Percentiles rank a stretch among this genome's conserved stretches.
phyloP scores from a whole-genome alignment of 2,113 vertebrate species.

The Camelus dromedarius region DNA sequence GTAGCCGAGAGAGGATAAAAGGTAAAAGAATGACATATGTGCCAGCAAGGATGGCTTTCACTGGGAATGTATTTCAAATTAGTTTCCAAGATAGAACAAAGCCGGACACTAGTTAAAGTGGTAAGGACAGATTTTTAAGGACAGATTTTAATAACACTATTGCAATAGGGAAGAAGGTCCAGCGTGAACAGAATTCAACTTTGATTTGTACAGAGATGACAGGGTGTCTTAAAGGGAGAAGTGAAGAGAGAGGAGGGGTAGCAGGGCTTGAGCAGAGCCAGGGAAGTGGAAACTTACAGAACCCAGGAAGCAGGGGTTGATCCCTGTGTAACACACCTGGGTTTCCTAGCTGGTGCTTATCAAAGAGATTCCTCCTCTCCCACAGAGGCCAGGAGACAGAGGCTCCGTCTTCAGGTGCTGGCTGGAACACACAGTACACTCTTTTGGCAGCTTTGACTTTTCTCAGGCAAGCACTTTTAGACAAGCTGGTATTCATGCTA shows the following conservation, averaged over 20 bases:
- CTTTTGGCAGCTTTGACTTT: not conserved
- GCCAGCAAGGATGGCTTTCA: not conserved
- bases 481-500: not conserved
- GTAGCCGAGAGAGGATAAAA: not conserved
- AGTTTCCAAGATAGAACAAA: not conserved
- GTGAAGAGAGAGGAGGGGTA: not conserved
- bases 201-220: not conserved
- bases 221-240: not conserved
- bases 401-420: not conserved
- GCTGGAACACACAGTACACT: not conserved
- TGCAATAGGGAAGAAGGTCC: not conserved
- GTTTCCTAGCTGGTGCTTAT: not conserved
- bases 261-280: not conserved
- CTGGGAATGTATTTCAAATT: not conserved
- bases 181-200: not conserved
- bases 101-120: not conserved
- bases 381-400: not conserved
- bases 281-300: not conserved
- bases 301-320: not conserved
- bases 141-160: not conserved
- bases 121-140: not conserved
- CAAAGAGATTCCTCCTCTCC: not conserved
- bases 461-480: not conserved
- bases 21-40: not conserved
- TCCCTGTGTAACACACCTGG: not conserved